These are phyloP conservation scores for Drosophila bipectinata DNA, from an alignment of 1,140 invertebrate genomes.

Conservation along the genomic window DNA sequence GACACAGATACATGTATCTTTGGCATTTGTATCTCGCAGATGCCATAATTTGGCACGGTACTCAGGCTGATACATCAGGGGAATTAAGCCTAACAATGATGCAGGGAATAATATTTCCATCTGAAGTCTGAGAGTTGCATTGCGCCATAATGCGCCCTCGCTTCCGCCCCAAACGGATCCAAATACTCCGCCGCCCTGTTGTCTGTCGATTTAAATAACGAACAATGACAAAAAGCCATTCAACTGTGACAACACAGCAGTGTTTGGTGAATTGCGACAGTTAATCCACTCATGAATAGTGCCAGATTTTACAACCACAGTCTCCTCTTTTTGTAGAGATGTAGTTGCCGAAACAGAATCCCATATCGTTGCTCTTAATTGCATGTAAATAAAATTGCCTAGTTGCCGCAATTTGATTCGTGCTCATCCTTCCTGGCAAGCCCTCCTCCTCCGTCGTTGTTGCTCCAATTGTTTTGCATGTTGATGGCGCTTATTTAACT, in stretches of 20 bases:
- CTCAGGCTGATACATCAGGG: background rate
- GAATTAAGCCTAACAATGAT: slow-evolving; percentile 11
- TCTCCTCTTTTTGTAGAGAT: too few species aligned
- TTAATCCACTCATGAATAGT: slow-evolving; percentile 26
- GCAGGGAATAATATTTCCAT: slow-evolving; percentile 3
- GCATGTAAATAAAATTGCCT: slow-evolving; percentile 14
- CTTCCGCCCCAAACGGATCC: slow-evolving; percentile 8
- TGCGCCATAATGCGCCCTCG: background rate
- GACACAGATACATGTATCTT: background rate
- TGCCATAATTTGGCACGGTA: slow-evolving; percentile 23
- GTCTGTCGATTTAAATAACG: slow-evolving; percentile 14
- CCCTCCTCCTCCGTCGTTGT: background rate
- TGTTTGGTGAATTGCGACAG: slow-evolving; percentile 30
- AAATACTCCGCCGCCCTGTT: slow-evolving; percentile 2
- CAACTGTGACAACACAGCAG: slow-evolving; percentile 35
- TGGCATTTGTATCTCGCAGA: slow-evolving; percentile 25
- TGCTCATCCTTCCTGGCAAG: background rate
- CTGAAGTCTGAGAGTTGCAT: background rate
- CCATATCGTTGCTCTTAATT: background rate
- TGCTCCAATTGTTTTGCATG: slow-evolving; percentile 60
- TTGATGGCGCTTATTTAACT: slow-evolving; percentile 39
- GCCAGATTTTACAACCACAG: too few species aligned
- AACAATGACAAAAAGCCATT: slow-evolving; percentile 35
- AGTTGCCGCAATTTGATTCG: background rate
- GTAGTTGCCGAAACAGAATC: background rate